Conservation (phyloP, 2,797 vertebrate genomes). For the Gymnoscopelus microlampas region DNA sequence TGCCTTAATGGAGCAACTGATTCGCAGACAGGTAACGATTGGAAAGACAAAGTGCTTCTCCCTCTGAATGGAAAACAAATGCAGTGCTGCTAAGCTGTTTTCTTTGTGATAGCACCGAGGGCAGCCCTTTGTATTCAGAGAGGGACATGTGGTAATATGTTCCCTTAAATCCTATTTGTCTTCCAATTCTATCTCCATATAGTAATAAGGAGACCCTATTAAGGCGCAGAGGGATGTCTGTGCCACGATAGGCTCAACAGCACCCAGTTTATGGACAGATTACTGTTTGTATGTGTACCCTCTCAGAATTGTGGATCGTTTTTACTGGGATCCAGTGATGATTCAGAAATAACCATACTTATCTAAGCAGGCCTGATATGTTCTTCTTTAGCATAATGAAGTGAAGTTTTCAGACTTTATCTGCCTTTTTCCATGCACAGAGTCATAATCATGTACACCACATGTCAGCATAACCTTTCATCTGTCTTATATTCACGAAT, state of each 20-base stretch:
- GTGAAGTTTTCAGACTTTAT: no score
- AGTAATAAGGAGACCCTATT: slow-evolving; percentile 71
- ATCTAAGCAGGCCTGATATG: no score
- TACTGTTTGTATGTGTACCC: slow-evolving; percentile 55
- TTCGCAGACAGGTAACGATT: slow-evolving; percentile 97
- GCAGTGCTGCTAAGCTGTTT: slow-evolving; percentile 82
- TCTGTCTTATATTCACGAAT: no score
- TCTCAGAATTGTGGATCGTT: slow-evolving; percentile 45
- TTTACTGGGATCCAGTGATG: slow-evolving; percentile 22
- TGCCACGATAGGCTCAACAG: slow-evolving; percentile 50
- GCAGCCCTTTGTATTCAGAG: slow-evolving; percentile 82
- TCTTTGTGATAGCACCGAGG: slow-evolving; percentile 83
- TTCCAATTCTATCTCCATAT: slow-evolving; percentile 78
- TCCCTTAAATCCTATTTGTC: slow-evolving; percentile 80
- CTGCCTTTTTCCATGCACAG: no score
- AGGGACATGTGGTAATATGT: slow-evolving; percentile 81
- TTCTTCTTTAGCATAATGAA: no score
- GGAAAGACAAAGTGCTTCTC: slow-evolving; percentile 96
- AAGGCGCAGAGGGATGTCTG: slow-evolving; percentile 69
- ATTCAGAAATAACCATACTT: background rate
- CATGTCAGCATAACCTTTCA: no score
- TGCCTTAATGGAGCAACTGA: slow-evolving; percentile 97
- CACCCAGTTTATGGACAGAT: slow-evolving; percentile 61
- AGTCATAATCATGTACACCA: no score
- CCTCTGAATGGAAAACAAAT: slow-evolving; percentile 83